These are phyloP conservation scores for Cathartes aura DNA, from an alignment of 2,113 vertebrate genomes.

Conservation along the genomic window DNA sequence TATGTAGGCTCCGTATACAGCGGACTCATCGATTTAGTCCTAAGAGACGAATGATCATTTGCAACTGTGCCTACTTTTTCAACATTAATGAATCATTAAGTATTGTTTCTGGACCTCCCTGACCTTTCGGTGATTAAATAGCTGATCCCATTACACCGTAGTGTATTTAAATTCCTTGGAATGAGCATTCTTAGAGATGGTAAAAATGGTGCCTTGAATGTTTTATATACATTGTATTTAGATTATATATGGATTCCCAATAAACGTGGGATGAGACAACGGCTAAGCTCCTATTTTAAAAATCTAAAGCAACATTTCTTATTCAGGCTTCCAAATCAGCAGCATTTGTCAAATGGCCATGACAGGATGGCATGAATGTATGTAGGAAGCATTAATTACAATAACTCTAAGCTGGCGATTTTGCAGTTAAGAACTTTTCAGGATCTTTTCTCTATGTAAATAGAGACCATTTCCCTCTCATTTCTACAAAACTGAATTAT, in stretches of 20 bases:
- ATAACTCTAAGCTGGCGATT: background rate
- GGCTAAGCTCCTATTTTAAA: conserved; percentile 19
- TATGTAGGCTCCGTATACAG: background rate
- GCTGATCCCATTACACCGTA: background rate
- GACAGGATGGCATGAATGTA: background rate
- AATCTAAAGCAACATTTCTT: conserved; percentile 11
- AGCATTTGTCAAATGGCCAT: conserved; percentile 32
- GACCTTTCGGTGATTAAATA: conserved; percentile 16
- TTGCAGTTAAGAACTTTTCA: background rate
- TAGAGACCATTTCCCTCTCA: background rate
- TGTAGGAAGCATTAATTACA: background rate
- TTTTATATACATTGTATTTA: conserved; percentile 30
- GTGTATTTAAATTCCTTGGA: conserved; percentile 27
- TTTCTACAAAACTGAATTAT: background rate
- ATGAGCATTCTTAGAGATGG: background rate
- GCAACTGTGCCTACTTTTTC: background rate
- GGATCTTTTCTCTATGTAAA: background rate
- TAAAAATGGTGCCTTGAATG: background rate
- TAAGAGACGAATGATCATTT: background rate
- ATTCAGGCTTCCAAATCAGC: background rate
- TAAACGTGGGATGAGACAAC: background rate
- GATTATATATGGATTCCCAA: conserved; percentile 51
- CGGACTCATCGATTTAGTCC: background rate
- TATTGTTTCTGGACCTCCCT: conserved; percentile 20
- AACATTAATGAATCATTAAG: background rate